Base-by-base conservation (phyloP, 2,888 invertebrate genomes). In the Argyra leucocephala region DNA sequence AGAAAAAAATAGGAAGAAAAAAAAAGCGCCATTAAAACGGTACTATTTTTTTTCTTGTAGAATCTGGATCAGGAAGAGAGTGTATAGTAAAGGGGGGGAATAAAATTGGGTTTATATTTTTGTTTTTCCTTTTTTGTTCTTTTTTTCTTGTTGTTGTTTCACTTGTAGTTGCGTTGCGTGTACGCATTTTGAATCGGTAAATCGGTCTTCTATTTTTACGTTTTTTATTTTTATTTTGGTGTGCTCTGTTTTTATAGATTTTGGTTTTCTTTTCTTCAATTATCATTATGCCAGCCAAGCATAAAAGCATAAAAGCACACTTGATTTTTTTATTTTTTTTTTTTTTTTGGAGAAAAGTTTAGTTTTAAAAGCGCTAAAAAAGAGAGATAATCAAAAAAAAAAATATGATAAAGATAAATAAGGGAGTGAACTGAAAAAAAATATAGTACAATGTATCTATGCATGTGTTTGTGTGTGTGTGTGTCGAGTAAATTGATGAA, bases 241-340 rank as follows among this genome's bases (percentile, higher is more conserved):
- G 31, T 31, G n/a, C n/a, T 31, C 10, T 31, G 31, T 12, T 31
- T 10, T 31, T 31, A 10, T 31, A 31, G 31, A 10, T 31, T 31
- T 31, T 31, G 10, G 12, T 31, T 31, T 31, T 31, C 12, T 4
- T 31, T 26, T 31, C 31, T 31, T 48, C 48, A 18, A 48, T 48
- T 48, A 48, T 48, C 48, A 48, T 18, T 48, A 48, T 48, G 48
- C 48, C 48, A 48, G 48, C 48, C 48, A 48, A 48, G 48, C 48
- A 48, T 48, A 48, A 48, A 48, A 48, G 48, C 48, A n/a, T n/a
- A n/a, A n/a, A n/a, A n/a, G n/a, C n/a, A n/a, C n/a, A 48, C 48
- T 48, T 48, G 18, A 48, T 48, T 48, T 48, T 37, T 9, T 37
- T 5, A 9, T 26, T 26, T 26, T 37, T 5, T 37, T 26, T 26